Evolutionary conservation across 2,113 vertebrate genomes (phyloP), one percentile per base, ranked within the genome.

Genomic region (Cariama cristata): DNA sequence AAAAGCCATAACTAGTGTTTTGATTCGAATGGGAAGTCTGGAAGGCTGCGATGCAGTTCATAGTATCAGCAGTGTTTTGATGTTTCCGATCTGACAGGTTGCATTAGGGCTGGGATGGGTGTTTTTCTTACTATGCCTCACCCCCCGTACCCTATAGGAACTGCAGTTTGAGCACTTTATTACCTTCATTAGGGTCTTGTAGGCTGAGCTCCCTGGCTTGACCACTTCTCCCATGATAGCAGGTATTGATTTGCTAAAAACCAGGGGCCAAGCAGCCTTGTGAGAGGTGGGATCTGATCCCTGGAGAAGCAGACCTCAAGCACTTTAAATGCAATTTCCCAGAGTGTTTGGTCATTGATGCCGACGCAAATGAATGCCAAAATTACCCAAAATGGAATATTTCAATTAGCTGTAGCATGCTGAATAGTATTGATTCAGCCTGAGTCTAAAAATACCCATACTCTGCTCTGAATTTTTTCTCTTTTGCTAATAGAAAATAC

Each of bases 321-420:
- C 67, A 86, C 82, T 83, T 88, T 79, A 84, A 93, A 79, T 59
- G 35, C 52, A 79, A 66, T 95, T 96, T 96, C 56, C 83, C 16
- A 2, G 35, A 74, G 72, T 71, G 68, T 86, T 86, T 93, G 79
- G 75, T 74, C 80, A 88, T 80, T 67, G 67, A 83, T 86, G 5
- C 62, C 8, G 20, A 92, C 3, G 13, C 59, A 92, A 90, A 96
- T 92, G 79, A 73, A 95, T 90, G 72, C 80, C 72, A 68, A 55
- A 92, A 86, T 81, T 62, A 27, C 47, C 72, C 55, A 6, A 89
- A 79, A 74, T 19, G 6, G 84, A 93, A 63, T 93, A 77, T 95
- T 95, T 90, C 79, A 86, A 80, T 93, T 96, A 97, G 59, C 38
- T 79, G 64, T 63, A 77, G 45, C 56, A 23, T 52, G n/a, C 67